These are phyloP conservation scores for Drosophila subobscura DNA, from an alignment of 1,140 invertebrate genomes.

Conservation along the genomic window DNA sequence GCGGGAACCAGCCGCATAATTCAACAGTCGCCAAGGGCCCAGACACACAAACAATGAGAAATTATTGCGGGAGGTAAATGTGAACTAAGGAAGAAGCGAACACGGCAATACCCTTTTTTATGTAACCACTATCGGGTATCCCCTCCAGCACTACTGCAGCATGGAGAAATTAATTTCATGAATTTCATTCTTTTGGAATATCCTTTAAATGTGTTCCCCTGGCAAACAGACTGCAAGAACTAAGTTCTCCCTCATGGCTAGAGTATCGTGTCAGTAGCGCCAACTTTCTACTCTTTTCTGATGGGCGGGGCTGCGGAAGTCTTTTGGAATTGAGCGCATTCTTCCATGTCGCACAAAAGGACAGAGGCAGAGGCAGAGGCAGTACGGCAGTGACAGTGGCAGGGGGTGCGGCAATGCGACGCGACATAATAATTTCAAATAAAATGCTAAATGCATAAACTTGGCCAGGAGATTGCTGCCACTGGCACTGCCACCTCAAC, in stretches of 20 bases:
- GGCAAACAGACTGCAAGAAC: not conserved
- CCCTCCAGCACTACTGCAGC: too few species aligned
- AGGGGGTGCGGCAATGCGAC: constrained; percentile 44
- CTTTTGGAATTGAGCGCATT: constrained; percentile 41
- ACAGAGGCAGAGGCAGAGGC: not conserved
- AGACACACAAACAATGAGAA: constrained; percentile 68
- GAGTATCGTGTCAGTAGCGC: constrained; percentile 12
- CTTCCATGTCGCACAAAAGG: constrained; percentile 43
- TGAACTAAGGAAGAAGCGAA: too few species aligned
- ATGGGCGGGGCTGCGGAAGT: constrained; percentile 13
- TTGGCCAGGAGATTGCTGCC: constrained; percentile 51
- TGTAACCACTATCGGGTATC: too few species aligned
- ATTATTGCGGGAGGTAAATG: constrained; percentile 56
- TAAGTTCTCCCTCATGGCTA: constrained; percentile 5
- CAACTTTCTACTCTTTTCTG: constrained; percentile 34
- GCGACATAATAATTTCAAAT: constrained; percentile 82
- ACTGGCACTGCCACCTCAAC: too few species aligned
- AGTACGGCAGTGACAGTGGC: not conserved
- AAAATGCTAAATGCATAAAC: constrained; percentile 81
- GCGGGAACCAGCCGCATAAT: constrained; percentile 53
- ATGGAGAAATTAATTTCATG: not conserved
- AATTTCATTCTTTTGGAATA: not conserved
- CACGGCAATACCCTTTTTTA: too few species aligned
- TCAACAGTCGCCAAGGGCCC: constrained; percentile 36
- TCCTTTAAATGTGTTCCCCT: not conserved